phyloP scores from a whole-genome alignment of 2,797 vertebrate genomes.

The Helarctos malayanus region DNA sequence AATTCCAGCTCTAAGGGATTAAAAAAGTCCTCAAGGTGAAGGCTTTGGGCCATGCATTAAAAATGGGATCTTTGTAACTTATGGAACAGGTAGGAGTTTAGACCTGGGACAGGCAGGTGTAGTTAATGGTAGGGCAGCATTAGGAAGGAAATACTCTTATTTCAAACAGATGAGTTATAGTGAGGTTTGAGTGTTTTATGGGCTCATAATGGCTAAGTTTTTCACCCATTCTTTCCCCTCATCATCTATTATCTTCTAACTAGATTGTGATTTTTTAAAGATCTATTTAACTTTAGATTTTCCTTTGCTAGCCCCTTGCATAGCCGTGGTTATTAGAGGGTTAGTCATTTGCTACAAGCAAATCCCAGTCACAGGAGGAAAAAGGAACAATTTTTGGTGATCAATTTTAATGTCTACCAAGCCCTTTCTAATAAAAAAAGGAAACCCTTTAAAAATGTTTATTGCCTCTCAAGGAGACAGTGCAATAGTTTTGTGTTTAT shows the following conservation, averaged over 20 bases:
- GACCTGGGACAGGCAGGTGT: neutral
- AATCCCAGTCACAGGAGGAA: neutral
- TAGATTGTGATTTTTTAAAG: neutral
- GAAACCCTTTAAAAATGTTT: constrained; percentile 36
- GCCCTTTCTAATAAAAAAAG: constrained; percentile 53
- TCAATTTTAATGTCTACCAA: constrained; percentile 51
- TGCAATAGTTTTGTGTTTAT: constrained; percentile 37
- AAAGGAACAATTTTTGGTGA: neutral
- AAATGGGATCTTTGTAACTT: constrained; percentile 34
- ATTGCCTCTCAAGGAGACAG: constrained; percentile 29
- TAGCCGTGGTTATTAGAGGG: neutral
- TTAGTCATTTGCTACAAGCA: constrained; percentile 1
- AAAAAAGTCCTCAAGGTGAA: neutral
- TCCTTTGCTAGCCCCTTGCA: neutral
- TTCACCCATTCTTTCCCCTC: neutral
- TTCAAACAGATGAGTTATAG: neutral
- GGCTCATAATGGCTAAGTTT: neutral
- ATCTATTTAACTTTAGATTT: constrained; percentile 39
- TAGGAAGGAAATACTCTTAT: neutral
- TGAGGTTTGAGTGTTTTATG: neutral
- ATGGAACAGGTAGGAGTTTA: neutral
- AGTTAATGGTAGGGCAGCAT: neutral
- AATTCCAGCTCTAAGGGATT: neutral
- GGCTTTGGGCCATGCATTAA: neutral
- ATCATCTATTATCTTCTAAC: constrained; percentile 41